Evolutionary conservation across 2,888 invertebrate genomes (phyloP), one percentile per base, ranked within the genome.

Genomic region (Blera fallax): DNA sequence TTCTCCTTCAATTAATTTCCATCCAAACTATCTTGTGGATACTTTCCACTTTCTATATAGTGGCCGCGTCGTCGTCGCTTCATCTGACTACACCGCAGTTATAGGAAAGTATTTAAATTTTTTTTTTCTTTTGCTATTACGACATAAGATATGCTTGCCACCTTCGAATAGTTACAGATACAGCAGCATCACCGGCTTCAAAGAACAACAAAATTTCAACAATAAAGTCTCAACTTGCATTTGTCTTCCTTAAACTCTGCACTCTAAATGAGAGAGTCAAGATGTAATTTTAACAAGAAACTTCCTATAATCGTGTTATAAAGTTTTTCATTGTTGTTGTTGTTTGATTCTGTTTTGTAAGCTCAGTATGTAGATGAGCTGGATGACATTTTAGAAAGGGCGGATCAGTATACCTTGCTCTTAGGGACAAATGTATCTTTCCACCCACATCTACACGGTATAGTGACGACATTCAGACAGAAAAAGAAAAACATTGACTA

Each of bases 31-130:
- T 73, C 72, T 64, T 27, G 48, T 60, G 18, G 58, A 78, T 79
- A 85, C 84, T 85, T 85, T 85, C 84, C 84, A 85, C 80, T 85
- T 85, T 85, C 84, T 85, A 80, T 54, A 80, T 48, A 58, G 40
- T 50, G 50, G 60, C 50, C 50, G 64, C 65, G 18, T 50, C 60
- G 76, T 50, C 40, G 64, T 70, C 78, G 70, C 65, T 72, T 72
- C 76, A 80, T 80, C 70, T 74, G 37, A 65, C 83, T 67, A 45
- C 29, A 62, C 62, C 62, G 43, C 69, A 64, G 34, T 69, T 34
- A 27, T 69, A 69, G 40, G 79, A 84, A 74, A 84, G 84, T 50
- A 58, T 50, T 50, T n/a, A n/a, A n/a, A n/a, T n/a, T n/a, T n/a
- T 60, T 24, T 16, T 16, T 56, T 50, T 37, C 21, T 45, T 27